Evolutionary conservation across 2,113 vertebrate species (phyloP).

Genomic region (Alouatta palliata): DNA sequence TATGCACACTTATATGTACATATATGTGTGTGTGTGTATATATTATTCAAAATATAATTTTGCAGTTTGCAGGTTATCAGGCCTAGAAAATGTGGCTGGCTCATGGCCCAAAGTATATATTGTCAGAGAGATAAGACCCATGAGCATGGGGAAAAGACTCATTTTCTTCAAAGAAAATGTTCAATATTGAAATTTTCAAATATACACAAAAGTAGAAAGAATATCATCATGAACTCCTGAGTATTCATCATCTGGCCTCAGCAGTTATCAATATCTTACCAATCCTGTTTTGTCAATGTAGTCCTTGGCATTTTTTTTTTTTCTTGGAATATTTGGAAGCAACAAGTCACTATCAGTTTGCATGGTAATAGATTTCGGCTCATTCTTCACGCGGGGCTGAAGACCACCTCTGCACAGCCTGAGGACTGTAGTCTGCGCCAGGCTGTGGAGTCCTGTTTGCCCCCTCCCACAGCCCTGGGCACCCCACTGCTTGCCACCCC

Average conservation of each 20-base stretch:
- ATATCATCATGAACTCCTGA: neutral
- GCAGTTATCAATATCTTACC: neutral
- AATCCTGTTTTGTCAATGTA: neutral
- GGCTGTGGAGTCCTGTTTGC: fast-evolving
- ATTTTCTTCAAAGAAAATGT: neutral
- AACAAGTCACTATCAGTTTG: neutral
- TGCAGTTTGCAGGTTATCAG: neutral
- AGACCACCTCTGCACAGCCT: neutral
- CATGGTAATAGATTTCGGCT: neutral
- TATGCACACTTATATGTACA: no score
- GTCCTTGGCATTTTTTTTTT: neutral
- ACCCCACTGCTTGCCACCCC: fast-evolving
- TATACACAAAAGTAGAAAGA: neutral
- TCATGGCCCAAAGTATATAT: neutral
- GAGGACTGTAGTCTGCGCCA: fast-evolving
- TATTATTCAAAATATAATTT: neutral
- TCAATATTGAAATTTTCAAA: neutral
- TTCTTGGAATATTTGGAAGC: neutral
- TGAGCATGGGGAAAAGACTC: neutral
- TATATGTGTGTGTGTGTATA: neutral
- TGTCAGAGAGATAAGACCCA: neutral
- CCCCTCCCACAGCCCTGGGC: no score
- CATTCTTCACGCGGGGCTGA: neutral
- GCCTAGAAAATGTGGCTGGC: neutral
- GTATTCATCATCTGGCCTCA: neutral